Conservation (phyloP, 1,140 invertebrate genomes). For the Gryllus bimaculatus region DNA sequence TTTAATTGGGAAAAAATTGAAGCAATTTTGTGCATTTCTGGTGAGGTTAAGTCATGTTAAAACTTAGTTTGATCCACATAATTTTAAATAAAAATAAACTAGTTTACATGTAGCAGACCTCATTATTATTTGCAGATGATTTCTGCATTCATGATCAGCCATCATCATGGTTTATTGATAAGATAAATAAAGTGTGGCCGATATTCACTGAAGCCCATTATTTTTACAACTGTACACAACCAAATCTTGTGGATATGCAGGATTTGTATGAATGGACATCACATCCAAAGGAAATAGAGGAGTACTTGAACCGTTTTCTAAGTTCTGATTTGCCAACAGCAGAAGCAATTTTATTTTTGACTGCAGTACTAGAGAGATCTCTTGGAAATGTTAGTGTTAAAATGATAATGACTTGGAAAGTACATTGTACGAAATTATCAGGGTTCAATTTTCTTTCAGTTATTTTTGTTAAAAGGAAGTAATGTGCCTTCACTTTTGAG, state of each 20-base stretch:
- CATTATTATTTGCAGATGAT: too few relatives aligned
- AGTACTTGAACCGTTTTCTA: neutral
- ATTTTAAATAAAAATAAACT: neutral
- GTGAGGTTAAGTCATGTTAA: neutral
- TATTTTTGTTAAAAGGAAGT: slow-evolving; percentile 18
- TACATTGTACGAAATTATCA: neutral
- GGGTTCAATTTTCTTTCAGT: slow-evolving; percentile 13
- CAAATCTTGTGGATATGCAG: neutral
- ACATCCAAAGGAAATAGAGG: neutral
- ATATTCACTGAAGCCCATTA: neutral
- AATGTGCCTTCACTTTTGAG: slow-evolving; percentile 18
- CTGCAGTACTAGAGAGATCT: neutral
- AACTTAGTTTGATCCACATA: neutral
- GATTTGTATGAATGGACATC: neutral
- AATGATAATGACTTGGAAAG: neutral
- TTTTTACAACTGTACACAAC: neutral
- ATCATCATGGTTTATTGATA: neutral
- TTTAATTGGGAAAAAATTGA: neutral
- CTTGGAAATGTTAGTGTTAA: neutral
- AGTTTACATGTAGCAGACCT: too few relatives aligned
- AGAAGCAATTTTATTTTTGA: neutral
- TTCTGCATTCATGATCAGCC: neutral
- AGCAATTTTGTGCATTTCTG: neutral
- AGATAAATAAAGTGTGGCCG: neutral
- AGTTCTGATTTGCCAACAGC: neutral